A percentile compares a stretch with the other conserved stretches of the same genome.
These are phyloP conservation scores for Myanophis thanlyinensis DNA, from an alignment of 2,113 vertebrate species.

Conservation along the genomic window DNA sequence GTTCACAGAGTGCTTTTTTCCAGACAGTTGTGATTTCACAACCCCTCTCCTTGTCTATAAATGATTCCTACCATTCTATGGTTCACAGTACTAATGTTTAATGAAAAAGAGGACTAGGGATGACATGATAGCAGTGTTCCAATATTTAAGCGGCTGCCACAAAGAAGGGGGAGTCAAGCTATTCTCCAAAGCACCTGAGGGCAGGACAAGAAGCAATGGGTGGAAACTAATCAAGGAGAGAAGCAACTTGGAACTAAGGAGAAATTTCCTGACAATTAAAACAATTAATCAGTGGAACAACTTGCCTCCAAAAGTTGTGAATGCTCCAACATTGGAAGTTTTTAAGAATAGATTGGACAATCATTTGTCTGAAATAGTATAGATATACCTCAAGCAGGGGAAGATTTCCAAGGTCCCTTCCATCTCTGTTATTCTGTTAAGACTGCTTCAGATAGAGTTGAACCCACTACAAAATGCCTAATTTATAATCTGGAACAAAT, in stretches of 20 bases:
- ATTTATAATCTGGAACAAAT: not conserved
- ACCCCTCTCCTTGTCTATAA: not conserved
- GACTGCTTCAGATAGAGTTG: not conserved
- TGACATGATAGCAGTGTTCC: not conserved
- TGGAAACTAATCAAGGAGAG: not conserved
- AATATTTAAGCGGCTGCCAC: not conserved
- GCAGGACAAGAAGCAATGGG: not conserved
- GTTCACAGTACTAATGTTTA: not conserved
- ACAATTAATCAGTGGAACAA: not conserved
- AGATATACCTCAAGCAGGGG: not conserved
- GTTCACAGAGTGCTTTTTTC: not conserved
- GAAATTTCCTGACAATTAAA: not conserved
- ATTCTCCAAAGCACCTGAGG: not conserved
- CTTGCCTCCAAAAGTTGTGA: not conserved
- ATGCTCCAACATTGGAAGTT: not conserved
- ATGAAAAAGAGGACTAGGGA: not conserved
- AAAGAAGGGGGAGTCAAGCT: rapidly evolving
- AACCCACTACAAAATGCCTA: no score
- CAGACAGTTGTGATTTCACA: not conserved
- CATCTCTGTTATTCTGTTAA: not conserved
- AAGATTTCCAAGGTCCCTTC: not conserved
- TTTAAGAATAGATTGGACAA: not conserved
- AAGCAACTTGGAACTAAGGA: not conserved
- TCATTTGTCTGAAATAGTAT: not conserved
- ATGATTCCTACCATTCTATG: not conserved